Base-by-base conservation (phyloP, 2,888 invertebrate species). In the Colletes collaris region DNA sequence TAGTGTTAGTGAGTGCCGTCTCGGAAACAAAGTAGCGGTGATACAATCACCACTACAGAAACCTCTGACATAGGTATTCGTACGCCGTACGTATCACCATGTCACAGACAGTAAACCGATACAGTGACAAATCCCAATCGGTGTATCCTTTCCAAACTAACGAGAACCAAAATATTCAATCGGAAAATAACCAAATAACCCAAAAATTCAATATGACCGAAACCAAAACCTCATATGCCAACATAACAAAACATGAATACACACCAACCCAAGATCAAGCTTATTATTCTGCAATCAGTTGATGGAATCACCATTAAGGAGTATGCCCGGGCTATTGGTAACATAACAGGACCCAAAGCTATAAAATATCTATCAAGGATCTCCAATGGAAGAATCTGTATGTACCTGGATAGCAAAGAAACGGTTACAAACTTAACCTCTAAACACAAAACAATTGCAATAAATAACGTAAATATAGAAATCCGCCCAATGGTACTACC, bases 371-470 rank as follows among this genome's bases (percentile, higher is more conserved):
- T 53, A 19, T 53, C 53, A 19, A 19, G 19, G 19, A 53, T 53
- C 8, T 56, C 35, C 13, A 52, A 52, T 10, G 52, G 16, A 16
- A 52, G 50, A 37, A 37, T 64, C 13, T 52, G 63, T 52, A 37
- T 64, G 37, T 64, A 64, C 19, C 16, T 46, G n/a, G n/a, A 50
- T 50, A 52, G 52, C 6, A 40, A 64, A 52, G 52, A 64, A 64
- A 37, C 37, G 7, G 37, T 52, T 3, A 10, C 35, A 37, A 40
- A 46, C n/a, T 8, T 52, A 64, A 52, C 37, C n/a, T 52, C 37
- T 4, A 64, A 64, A 52, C 16, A 10, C 16, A 64, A 52, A 16
- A n/a, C 64, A 37, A 10, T 64, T 11, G 1, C 46, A 40, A 40
- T 53, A 40, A 19, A 53, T 8, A 19, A 53, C 19, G 3, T 6